Conservation (phyloP, 2,113 vertebrate genomes). For the Nettapus auritus region DNA sequence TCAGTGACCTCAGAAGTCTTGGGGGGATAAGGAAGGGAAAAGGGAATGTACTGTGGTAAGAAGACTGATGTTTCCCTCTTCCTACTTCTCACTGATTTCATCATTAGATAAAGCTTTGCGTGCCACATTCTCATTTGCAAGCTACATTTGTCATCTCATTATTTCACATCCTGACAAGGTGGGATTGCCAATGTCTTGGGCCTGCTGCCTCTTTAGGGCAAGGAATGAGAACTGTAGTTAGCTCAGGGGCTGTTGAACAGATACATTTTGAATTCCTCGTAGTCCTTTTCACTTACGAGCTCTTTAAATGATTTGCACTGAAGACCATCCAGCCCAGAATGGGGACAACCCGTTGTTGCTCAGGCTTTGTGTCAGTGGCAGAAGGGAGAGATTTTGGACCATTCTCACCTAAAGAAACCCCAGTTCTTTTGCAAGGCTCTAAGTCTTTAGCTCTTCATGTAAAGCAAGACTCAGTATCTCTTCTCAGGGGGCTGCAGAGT, state of each 20-base stretch:
- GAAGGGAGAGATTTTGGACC: not conserved
- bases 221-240: not conserved
- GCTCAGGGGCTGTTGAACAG: not conserved
- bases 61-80: conserved; percentile 28
- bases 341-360: not conserved
- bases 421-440: not conserved
- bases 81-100: conserved; percentile 23
- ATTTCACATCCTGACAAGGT: not conserved
- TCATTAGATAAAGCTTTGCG: not conserved
- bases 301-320: not conserved
- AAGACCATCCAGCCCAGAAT: not conserved
- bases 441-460: not conserved
- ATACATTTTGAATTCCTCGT: not conserved
- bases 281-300: not conserved
- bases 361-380: not conserved
- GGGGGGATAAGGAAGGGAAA: conserved; percentile 11
- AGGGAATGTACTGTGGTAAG: not conserved
- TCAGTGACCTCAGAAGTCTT: conserved; percentile 29
- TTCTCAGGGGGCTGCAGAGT: not conserved
- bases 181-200: not conserved
- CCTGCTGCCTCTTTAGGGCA: not conserved
- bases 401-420: not conserved
- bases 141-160: conserved; percentile 13
- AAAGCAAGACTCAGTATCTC: not conserved
- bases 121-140: conserved; percentile 36